Conservation (phyloP, 2,888 invertebrate species). For the Zygaena filipendulae region DNA sequence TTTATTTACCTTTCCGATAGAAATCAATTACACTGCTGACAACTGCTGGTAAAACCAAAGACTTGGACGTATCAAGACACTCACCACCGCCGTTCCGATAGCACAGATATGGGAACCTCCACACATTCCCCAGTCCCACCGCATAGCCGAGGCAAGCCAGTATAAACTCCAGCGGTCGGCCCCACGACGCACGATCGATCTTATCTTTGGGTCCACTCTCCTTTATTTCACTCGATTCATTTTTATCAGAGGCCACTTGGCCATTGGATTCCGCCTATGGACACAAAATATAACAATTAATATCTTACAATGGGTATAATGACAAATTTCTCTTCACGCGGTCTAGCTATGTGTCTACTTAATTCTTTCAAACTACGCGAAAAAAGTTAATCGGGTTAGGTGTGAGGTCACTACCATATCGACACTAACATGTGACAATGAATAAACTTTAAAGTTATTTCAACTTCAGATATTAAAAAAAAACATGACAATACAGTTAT, state of each 20-base stretch:
- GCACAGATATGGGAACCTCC: constrained; percentile 82
- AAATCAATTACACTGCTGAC: too few relatives aligned
- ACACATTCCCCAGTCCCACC: constrained; percentile 82
- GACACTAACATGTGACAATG: too few relatives aligned
- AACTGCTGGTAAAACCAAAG: too few relatives aligned
- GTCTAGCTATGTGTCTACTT: constrained; percentile 23
- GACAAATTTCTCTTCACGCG: constrained; percentile 19
- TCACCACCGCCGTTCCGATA: constrained; percentile 84
- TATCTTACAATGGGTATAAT: neutral
- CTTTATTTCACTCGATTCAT: constrained; percentile 20
- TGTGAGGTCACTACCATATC: too few relatives aligned
- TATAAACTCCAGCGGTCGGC: constrained; percentile 76
- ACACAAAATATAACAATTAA: constrained; percentile 1
- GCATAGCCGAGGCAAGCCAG: constrained; percentile 82
- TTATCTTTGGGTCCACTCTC: too few relatives aligned
- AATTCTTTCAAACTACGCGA: too few relatives aligned
- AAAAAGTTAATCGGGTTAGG: too few relatives aligned
- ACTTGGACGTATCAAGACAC: too few relatives aligned
- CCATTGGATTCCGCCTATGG: constrained; percentile 26
- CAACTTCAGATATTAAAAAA: too few relatives aligned
- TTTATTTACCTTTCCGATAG: too few relatives aligned
- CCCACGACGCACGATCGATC: constrained; percentile 66
- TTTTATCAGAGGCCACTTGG: constrained; percentile 18
- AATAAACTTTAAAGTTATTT: too few relatives aligned
- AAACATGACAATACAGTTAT: too few relatives aligned